Evolutionary conservation across 2,888 invertebrate genomes (phyloP), one percentile per base, ranked within the genome.

Genomic region (Physocephala rufipes): DNA sequence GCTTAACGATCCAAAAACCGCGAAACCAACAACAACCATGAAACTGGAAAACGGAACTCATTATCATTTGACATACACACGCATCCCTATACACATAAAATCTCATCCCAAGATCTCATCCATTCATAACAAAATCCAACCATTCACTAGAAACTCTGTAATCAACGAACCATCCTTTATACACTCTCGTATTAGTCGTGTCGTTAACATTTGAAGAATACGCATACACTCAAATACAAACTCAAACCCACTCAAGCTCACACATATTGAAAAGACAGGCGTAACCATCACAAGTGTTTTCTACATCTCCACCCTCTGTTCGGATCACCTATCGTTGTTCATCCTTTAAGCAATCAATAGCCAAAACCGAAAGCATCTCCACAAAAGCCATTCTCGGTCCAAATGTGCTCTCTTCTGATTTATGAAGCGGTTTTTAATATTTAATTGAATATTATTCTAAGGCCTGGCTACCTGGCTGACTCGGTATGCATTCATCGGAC

Each of bases 341-440:
- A 15, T 24, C 26, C 58, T 21, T 16, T 28, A n/a, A 19, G 49
- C 49, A 71, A 74, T 66, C 72, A 79, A 73, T 59, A 36, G 5
- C 36, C 9, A 9, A 4, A 4, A 4, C 36, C 36, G 9, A 36
- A 36, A n/a, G 28, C 9, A 30, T 47, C 47, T 16, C 24, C 19
- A 16, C 45, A 36, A 16, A 19, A 36, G 63, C 63, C 24, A 24
- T 13, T 19, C 24, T 24, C 26, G 15, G 26, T 47, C 26, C 24
- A 21, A 81, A 79, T 78, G 78, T 77, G 79, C 78, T n/a, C n/a
- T n/a, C n/a, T n/a, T n/a, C n/a, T 75, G 79, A 82, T 84, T 83
- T 84, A 83, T 82, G 82, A 76, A 79, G 81, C 80, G 83, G 82
- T 81, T 81, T 81, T 78, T 79, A 80, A 81, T 82, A 80, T 82